Conservation (phyloP, 2,888 invertebrate genomes). For the Tenodera sinensis region DNA sequence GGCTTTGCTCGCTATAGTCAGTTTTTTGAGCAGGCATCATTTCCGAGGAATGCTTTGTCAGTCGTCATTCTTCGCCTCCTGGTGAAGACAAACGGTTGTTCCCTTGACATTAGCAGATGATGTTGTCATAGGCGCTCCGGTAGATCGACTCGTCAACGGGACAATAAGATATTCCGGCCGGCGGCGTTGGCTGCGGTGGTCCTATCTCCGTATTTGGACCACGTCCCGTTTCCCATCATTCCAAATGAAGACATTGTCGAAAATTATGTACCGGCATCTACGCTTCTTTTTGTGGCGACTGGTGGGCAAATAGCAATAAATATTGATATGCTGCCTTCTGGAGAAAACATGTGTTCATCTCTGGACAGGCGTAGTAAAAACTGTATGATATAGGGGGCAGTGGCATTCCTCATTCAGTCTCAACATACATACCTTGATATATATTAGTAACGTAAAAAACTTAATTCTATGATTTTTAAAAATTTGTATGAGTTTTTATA, state of each 20-base stretch:
- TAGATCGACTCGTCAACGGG: neutral
- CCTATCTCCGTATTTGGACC: neutral
- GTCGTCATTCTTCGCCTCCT: constrained; percentile 1
- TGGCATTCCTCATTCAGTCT: too few species aligned
- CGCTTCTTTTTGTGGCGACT: neutral
- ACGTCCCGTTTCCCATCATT: neutral
- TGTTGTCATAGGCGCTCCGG: neutral
- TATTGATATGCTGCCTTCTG: neutral
- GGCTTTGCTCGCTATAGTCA: neutral
- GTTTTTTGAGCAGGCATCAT: neutral
- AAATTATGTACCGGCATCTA: neutral
- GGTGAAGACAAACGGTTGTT: neutral
- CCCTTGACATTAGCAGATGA: neutral
- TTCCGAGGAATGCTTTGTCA: neutral
- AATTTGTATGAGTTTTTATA: too few species aligned
- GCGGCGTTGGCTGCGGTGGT: neutral
- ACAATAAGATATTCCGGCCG: neutral
- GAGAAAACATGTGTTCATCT: neutral
- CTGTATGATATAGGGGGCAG: neutral
- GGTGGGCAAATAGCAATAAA: neutral
- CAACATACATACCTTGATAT: too few species aligned
- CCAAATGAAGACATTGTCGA: neutral
- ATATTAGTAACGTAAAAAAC: too few species aligned
- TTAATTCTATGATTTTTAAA: too few species aligned
- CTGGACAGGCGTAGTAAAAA: neutral